These are phyloP conservation scores for Dendropsophus ebraccatus DNA, from an alignment of 2,113 vertebrate genomes.

Conservation along the genomic window DNA sequence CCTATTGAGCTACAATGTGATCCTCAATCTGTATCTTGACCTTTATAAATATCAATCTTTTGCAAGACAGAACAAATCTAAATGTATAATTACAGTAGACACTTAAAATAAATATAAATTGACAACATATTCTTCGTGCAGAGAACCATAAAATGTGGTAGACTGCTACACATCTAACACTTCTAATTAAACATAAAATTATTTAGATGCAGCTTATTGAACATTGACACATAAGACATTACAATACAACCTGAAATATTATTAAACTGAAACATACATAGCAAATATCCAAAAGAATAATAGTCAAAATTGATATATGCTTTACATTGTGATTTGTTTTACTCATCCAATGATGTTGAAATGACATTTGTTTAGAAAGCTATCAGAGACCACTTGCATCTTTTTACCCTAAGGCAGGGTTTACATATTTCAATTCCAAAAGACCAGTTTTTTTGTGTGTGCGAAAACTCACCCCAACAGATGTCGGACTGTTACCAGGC, in stretches of 20 bases:
- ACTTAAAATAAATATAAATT: not conserved
- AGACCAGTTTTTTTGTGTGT: no score
- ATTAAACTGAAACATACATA: no score
- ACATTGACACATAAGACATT: not conserved
- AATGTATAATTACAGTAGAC: conserved; percentile 4
- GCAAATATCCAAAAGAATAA: no score
- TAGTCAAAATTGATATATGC: no score
- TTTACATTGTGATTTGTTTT: no score
- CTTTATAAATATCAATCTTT: conserved; percentile 26
- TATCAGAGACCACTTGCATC: no score
- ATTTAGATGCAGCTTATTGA: not conserved
- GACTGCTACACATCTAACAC: not conserved
- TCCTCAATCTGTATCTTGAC: conserved; percentile 10
- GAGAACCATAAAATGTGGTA: not conserved
- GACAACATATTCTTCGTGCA: not conserved
- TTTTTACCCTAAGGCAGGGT: no score
- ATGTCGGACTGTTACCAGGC: no score
- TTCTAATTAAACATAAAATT: not conserved
- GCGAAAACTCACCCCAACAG: no score
- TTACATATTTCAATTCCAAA: no score
- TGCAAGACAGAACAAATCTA: conserved; percentile 6
- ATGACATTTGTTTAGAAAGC: no score
- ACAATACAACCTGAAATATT: not conserved
- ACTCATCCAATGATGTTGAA: no score
- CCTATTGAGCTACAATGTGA: not conserved